phyloP scores from a whole-genome alignment of 2,888 invertebrate genomes.

The Agrotis segetum region DNA sequence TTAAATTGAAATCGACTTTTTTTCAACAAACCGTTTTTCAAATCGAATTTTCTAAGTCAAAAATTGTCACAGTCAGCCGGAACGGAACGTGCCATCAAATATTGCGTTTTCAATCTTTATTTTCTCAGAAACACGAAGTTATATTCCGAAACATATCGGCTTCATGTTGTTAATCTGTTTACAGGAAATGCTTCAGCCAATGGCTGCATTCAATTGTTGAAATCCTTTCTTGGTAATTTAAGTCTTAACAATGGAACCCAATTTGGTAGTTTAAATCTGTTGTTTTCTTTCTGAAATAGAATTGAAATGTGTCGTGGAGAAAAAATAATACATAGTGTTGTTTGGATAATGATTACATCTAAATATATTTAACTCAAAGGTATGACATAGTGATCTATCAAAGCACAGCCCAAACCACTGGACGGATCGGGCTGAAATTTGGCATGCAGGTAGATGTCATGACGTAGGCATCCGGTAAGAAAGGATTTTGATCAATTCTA shows the following conservation, averaged over 20 bases:
- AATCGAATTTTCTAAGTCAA: background rate
- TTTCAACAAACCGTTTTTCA: background rate
- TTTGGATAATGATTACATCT: too few relatives aligned
- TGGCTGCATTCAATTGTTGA: background rate
- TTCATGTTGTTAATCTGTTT: background rate
- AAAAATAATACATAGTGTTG: too few relatives aligned
- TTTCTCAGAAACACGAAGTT: background rate
- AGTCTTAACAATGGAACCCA: too few relatives aligned
- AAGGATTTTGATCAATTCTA: too few relatives aligned
- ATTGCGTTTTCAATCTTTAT: slow-evolving; percentile 1
- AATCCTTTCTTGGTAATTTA: background rate
- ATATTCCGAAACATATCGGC: background rate
- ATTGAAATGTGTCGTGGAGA: background rate
- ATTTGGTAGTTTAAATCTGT: background rate
- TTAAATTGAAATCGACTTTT: background rate
- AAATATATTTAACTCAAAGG: too few relatives aligned
- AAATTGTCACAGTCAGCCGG: background rate
- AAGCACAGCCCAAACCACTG: too few relatives aligned
- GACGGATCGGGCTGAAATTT: too few relatives aligned
- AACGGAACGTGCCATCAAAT: slow-evolving; percentile 5
- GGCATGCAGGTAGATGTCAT: too few relatives aligned
- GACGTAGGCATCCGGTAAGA: too few relatives aligned
- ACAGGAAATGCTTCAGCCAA: background rate
- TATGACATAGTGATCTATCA: too few relatives aligned
- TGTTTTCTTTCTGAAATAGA: background rate